Evolutionary conservation across 2,113 vertebrate genomes (phyloP), one percentile per base, ranked within the genome.

Genomic region (Cynopterus brachyotis): DNA sequence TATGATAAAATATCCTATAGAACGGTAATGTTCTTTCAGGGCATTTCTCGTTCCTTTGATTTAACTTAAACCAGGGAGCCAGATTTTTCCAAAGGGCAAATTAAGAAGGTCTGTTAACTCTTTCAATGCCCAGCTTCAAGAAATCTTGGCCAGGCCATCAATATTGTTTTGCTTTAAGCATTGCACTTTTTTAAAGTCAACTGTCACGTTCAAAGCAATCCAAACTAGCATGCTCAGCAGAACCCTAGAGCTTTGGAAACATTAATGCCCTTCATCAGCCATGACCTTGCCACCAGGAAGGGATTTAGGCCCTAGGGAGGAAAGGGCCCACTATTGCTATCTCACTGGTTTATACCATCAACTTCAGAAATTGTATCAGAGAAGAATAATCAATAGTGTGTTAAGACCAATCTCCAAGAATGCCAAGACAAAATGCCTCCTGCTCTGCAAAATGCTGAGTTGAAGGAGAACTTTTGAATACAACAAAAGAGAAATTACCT

Each of bases 361-460:
- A 64, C 93, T 85, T 95, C 45, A 95, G 93, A 97, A 97, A 95
- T 26, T 85, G 85, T 66, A 69, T 32, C 80, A 95, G 81, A 69
- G 88, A 66, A 84, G 60, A 95, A 93, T 69, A 96, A 97, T 97
- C 97, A 93, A 96, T 97, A 96, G 91, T 35, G 67, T 93, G 81
- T 83, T 96, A 93, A 95, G 78, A 75, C 81, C 91, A 66, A 8
- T 87, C 96, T 76, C 4, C 0, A 64, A 45, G 91, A 93, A 97
- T 55, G 72, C 81, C 76, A 70, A 94, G 96, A 96, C 93, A 75
- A 81, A 97, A 91, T 37, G 45, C 26, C 26, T 53, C 17, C 53
- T 11, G 3, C 72, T 94, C 84, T 79, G 78, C 53, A 89, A 75
- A 97, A 95, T 85, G 95, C 95, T 93, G 96, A 95, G 95, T 67